Base-by-base conservation (phyloP, 2,888 invertebrate species). In the Drosophila prolongata region DNA sequence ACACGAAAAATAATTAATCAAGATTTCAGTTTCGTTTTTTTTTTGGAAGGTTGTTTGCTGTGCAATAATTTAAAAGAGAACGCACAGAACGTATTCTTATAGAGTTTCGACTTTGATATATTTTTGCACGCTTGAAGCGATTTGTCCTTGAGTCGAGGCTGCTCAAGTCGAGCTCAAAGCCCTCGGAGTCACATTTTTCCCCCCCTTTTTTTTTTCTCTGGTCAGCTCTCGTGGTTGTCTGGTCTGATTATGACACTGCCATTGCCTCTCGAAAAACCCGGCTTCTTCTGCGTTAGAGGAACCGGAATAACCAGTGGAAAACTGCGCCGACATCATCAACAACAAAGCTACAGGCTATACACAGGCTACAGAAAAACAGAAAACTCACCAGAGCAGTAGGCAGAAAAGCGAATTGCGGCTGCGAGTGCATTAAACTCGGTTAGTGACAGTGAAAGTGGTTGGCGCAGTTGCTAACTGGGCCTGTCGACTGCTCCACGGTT, bases 371-470 rank as follows among this genome's bases (percentile, higher is more conserved):
- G 38, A 38, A 14, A 27, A 14, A 34, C 14, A 30, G 30, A 47
- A 34, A 46, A 46, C 44, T 46, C 35, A 44, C 34, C 34, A 42
- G 40, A 52, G 61, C 50, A 58, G 52, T 47, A 70, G 56, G 24
- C 52, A 62, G 68, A 38, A 59, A 66, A 69, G 83, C 80, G 71
- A 83, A 62, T 74, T 60, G 64, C 64, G 61, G 57, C 50, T 53
- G 65, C 56, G 86, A 84, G 83, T 84, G 83, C 83, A 84, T 77
- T 83, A 84, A 83, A 84, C 86, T 80, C 84, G 84, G 78, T 70
- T 79, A 89, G 74, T 85, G 81, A 81, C 76, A 86, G 85, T 89
- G 85, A 86, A 86, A 86, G 85, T 89, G 85, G 87, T 86, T 80
- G 67, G 69, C 56, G 73, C 73, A 78, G 62, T 70, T 64, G 61